Percentiles rank a stretch among this genome's conserved stretches.
Conservation (phyloP, 2,888 invertebrate genomes). For the Oligia fasciuncula region DNA sequence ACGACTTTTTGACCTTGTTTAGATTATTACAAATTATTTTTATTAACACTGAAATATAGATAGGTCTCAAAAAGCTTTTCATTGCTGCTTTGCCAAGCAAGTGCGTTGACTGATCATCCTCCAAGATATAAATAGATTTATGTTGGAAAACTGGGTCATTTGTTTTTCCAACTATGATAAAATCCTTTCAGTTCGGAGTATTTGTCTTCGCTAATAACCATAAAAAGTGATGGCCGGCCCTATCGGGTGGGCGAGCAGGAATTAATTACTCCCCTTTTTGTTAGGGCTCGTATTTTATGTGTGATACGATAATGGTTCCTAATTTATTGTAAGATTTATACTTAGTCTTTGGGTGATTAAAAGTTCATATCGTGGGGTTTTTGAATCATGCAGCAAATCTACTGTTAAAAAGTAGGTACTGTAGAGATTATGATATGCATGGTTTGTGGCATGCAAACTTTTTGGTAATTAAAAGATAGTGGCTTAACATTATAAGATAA, state of each 20-base stretch:
- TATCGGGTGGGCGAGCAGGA: constrained; percentile 54
- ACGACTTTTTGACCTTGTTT: too few relatives aligned
- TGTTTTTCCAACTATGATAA: constrained; percentile 53
- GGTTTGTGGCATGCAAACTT: background rate
- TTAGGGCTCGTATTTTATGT: constrained; percentile 58
- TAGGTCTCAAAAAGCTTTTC: background rate
- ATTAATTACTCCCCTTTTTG: constrained; percentile 68
- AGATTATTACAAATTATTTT: too few relatives aligned
- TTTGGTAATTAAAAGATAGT: background rate
- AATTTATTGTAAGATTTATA: constrained; percentile 50
- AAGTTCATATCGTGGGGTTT: background rate
- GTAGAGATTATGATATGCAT: background rate
- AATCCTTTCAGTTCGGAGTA: constrained; percentile 57
- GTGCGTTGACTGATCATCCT: constrained; percentile 11
- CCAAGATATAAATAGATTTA: constrained; percentile 52
- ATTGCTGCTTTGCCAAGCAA: background rate
- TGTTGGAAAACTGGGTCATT: constrained; percentile 42
- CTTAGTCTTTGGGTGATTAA: background rate
- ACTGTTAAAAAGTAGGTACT: background rate
- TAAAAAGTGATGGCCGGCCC: constrained; percentile 67
- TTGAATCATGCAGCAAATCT: background rate
- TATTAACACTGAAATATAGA: background rate
- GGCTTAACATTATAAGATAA: background rate
- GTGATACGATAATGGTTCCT: constrained; percentile 50
- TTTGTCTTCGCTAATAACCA: constrained; percentile 64